Percentiles rank a stretch among this genome's conserved stretches.
phyloP scores from a whole-genome alignment of 2,888 invertebrate genomes.

The Furcula furcula region DNA sequence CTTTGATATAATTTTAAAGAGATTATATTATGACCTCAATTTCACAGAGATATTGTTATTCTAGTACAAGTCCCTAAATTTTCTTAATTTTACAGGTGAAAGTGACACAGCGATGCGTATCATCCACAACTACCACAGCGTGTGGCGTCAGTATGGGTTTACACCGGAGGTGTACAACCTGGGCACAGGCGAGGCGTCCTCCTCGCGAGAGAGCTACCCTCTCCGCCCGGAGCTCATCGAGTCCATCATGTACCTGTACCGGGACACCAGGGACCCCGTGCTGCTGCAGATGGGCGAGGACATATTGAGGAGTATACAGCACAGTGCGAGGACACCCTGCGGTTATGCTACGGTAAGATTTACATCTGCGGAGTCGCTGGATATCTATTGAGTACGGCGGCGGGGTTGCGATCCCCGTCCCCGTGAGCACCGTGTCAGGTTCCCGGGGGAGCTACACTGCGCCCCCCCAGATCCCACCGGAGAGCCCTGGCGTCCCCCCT shows the following conservation, averaged over 20 bases:
- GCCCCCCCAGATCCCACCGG: too few species aligned
- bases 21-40: too few species aligned
- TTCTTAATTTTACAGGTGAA: conserved; percentile 88
- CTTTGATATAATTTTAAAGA: too few species aligned
- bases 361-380: too few species aligned
- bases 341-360: conserved; percentile 96
- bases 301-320: conserved; percentile 95
- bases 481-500: too few species aligned
- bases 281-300: conserved; percentile 96
- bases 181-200: conserved; percentile 91
- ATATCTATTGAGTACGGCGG: too few species aligned
- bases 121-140: conserved; percentile 96
- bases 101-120: conserved; percentile 95
- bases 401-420: too few species aligned
- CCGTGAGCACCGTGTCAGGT: too few species aligned
- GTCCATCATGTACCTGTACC: conserved; percentile 97
- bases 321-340: conserved; percentile 95
- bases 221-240: conserved; percentile 97
- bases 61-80: too few species aligned
- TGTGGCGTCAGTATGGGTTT: conserved; percentile 98
- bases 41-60: too few species aligned
- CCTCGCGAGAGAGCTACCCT: conserved; percentile 94
- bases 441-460: too few species aligned
- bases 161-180: conserved; percentile 99
- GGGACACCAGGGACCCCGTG: conserved; percentile 96